Conservation (phyloP, 2,113 vertebrate species). For the Ciconia stormi region DNA sequence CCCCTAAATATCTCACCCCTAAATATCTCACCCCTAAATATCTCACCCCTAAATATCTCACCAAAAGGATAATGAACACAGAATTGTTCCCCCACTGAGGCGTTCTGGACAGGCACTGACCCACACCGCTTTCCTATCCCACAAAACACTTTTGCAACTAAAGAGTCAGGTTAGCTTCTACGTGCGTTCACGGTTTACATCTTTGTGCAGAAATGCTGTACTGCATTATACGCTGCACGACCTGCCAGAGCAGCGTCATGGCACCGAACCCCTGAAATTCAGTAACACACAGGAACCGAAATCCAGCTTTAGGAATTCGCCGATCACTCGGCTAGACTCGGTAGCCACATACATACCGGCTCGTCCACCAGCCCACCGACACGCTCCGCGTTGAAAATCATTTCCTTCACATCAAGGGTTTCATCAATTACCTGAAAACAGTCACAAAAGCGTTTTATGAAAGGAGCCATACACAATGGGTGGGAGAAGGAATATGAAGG, state of each 20-base stretch:
- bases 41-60: neutral
- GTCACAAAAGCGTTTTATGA: slow-evolving; percentile 75
- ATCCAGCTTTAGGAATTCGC: neutral
- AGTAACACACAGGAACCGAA: neutral
- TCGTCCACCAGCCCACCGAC: slow-evolving; percentile 90
- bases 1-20: neutral
- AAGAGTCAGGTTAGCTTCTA: neutral
- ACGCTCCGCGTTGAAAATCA: slow-evolving; percentile 92
- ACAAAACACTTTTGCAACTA: neutral
- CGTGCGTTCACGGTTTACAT: fast-evolving
- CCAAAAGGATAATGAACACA: neutral
- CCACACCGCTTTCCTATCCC: neutral
- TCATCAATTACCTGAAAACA: slow-evolving; percentile 94
- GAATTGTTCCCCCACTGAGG: neutral
- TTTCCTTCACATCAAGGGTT: slow-evolving; percentile 95
- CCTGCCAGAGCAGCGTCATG: neutral
- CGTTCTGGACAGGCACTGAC: neutral
- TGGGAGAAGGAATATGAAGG: neutral
- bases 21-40: neutral
- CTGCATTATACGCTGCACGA: neutral
- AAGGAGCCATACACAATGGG: neutral
- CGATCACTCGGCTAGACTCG: fast-evolving
- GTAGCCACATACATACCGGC: slow-evolving; percentile 81
- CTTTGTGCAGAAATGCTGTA: neutral
- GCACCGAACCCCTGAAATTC: neutral